These are phyloP conservation scores for Rhyacichthys aspro DNA, from an alignment of 2,797 vertebrate genomes.

Conservation along the genomic window DNA sequence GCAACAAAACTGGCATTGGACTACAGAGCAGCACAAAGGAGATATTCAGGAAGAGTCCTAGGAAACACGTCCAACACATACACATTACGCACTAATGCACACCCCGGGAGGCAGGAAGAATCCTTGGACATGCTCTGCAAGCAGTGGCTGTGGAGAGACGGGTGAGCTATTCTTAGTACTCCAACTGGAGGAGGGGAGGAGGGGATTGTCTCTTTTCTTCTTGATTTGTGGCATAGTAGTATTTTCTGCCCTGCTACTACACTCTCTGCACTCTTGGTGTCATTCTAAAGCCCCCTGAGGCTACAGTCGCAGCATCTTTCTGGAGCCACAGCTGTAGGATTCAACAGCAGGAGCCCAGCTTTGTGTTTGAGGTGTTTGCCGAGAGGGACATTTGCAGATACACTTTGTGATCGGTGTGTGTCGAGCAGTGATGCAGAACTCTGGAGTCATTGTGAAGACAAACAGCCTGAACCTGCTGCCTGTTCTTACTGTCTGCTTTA, in stretches of 20 bases:
- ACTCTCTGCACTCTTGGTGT: constrained; percentile 63
- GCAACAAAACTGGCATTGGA: constrained; percentile 8
- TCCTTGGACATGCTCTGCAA: constrained; percentile 74
- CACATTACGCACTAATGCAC: constrained; percentile 25
- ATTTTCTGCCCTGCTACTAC: constrained; percentile 73
- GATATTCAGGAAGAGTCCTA: constrained; percentile 68
- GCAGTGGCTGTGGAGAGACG: constrained; percentile 74
- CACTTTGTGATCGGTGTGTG: constrained; percentile 48
- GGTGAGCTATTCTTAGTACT: constrained; percentile 80
- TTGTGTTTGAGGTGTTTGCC: constrained; percentile 21
- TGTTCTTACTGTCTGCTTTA: constrained; percentile 74
- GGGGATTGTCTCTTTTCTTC: constrained; percentile 57
- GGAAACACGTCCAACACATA: constrained; percentile 61
- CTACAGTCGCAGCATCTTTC: constrained; percentile 60
- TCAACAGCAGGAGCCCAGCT: constrained; percentile 39
- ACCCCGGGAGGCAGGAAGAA: constrained; percentile 61
- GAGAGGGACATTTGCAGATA: constrained; percentile 26
- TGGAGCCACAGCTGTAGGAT: constrained; percentile 37
- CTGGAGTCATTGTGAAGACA: constrained; percentile 83
- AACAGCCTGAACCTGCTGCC: constrained; percentile 75
- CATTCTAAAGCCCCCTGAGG: constrained; percentile 57
- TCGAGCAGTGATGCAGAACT: constrained; percentile 74
- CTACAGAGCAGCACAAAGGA: constrained; percentile 65
- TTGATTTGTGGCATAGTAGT: constrained; percentile 77
- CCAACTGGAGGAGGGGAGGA: constrained; percentile 58